Evolutionary conservation across 2,888 invertebrate genomes (phyloP).

Genomic region (Salpingus planirostris): DNA sequence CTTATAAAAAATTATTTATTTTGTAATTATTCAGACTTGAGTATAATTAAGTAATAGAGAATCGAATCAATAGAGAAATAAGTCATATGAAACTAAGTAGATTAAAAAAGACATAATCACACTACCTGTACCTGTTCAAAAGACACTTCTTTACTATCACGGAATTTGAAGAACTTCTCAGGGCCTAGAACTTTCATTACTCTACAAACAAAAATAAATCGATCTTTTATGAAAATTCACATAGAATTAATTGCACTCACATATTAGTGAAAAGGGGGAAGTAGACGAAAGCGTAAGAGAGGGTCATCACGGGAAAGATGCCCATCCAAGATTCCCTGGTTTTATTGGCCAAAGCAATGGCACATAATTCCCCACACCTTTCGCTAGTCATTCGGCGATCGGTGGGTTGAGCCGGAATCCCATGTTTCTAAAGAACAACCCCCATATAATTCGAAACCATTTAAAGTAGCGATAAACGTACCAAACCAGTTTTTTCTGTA

Average conservation of each 20-base stretch:
- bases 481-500: slow-evolving; percentile 54
- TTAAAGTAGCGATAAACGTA: slow-evolving; percentile 27
- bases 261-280: slow-evolving; percentile 45
- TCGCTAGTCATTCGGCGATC: slow-evolving; percentile 48
- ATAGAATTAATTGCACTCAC: slow-evolving; percentile 33
- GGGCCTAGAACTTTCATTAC: slow-evolving; percentile 36
- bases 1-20: too few species aligned
- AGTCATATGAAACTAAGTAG: too few species aligned
- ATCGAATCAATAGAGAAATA: too few species aligned
- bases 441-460: slow-evolving; percentile 4
- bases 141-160: slow-evolving; percentile 36
- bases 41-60: too few species aligned
- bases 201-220: slow-evolving; percentile 38
- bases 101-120: too few species aligned
- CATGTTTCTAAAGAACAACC: slow-evolving; percentile 38
- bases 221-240: slow-evolving; percentile 4
- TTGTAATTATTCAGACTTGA: too few species aligned
- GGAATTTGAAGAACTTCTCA: slow-evolving; percentile 37
- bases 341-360: slow-evolving; percentile 51
- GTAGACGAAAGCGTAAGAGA: slow-evolving; percentile 52
- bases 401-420: slow-evolving; percentile 36
- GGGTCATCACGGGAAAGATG: slow-evolving; percentile 50
- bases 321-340: slow-evolving; percentile 62
- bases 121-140: slow-evolving; percentile 29
- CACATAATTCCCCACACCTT: slow-evolving; percentile 51